A percentile compares a stretch with the other conserved stretches of the same genome.
These are phyloP conservation scores for Coenonympha glycerion DNA, from an alignment of 2,888 invertebrate species.

Conservation along the genomic window DNA sequence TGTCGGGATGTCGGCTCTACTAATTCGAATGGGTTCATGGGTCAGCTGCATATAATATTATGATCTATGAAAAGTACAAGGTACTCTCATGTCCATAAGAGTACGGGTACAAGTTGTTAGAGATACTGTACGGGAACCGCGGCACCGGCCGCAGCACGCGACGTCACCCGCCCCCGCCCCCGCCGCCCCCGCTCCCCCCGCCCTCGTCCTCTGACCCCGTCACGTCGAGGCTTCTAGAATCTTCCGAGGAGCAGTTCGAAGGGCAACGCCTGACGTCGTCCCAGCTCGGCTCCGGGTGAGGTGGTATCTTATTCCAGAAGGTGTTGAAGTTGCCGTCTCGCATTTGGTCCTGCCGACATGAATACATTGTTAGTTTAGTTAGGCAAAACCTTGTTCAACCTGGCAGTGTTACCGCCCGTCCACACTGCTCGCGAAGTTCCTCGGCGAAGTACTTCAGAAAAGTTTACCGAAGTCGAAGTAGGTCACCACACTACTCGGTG, in stretches of 20 bases:
- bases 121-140: constrained; percentile 56
- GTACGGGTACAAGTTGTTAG: background rate
- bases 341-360: constrained; percentile 46
- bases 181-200: constrained; percentile 66
- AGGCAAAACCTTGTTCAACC: too few relatives aligned
- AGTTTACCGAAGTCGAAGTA: too few relatives aligned
- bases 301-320: constrained; percentile 68
- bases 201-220: constrained; percentile 74
- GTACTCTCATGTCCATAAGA: background rate
- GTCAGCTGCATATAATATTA: too few relatives aligned
- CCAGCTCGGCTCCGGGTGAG: constrained; percentile 54
- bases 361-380: too few relatives aligned
- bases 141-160: constrained; percentile 73
- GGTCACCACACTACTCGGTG: too few relatives aligned
- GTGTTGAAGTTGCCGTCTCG: constrained; percentile 67
- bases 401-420: too few relatives aligned
- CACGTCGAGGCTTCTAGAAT: constrained; percentile 68
- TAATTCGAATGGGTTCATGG: too few relatives aligned
- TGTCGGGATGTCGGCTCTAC: too few relatives aligned
- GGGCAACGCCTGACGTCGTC: constrained; percentile 54
- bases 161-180: constrained; percentile 59
- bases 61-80: too few relatives aligned
- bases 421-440: too few relatives aligned
- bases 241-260: constrained; percentile 67
- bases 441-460: too few relatives aligned